Base-by-base conservation (phyloP, 1,140 invertebrate genomes). In the Drosophila littoralis region DNA sequence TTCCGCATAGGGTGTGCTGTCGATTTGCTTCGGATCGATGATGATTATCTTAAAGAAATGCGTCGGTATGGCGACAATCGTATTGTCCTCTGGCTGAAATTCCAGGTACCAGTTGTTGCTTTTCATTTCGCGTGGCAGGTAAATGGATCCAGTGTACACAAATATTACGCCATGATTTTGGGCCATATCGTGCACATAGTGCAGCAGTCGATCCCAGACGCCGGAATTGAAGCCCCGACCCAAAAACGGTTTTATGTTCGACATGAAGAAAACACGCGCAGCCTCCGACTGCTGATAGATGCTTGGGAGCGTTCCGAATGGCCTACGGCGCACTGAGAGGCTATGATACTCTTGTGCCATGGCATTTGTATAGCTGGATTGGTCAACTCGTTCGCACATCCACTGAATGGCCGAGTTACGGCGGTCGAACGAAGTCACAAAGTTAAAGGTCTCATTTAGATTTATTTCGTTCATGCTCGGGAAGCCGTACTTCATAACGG, bases 11-110 rank as follows among this genome's bases (percentile, higher is more conserved):
- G 97, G 94, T 13, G 94, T 92, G 8, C 94, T 94, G 74, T 95
- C 94, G 0, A 92, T 22, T 0, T 51, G 17, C 32, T 67, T 65
- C 0, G 94, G 94, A 93, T 98, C 97, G 6, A 94, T 94, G 0
- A 98, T 95, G 12, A 98, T 93, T 6, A 98, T 94, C 94, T 99
- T 99, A 93, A 98, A 99, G 93, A 99, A 99, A 93, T 99, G 99
- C 0, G 99, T 99, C 0, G 99, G 99, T 9, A 99, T 98, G 3
- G 98, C 97, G 7, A 99, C 98, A 80, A 98, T 94, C 92, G 97
- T 98, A 0, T 94, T 92, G 1, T 98, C 98, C 77, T 99, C 97
- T 0, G 99, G 98, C 95, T 99, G 96, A 93, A 99, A 99, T 82
- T 96, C 96, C 0, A 99, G 95, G 92, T 98, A 99, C 46, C 94